These are phyloP conservation scores for Cyclina sinensis DNA, from an alignment of 1,140 invertebrate species.

Conservation along the genomic window DNA sequence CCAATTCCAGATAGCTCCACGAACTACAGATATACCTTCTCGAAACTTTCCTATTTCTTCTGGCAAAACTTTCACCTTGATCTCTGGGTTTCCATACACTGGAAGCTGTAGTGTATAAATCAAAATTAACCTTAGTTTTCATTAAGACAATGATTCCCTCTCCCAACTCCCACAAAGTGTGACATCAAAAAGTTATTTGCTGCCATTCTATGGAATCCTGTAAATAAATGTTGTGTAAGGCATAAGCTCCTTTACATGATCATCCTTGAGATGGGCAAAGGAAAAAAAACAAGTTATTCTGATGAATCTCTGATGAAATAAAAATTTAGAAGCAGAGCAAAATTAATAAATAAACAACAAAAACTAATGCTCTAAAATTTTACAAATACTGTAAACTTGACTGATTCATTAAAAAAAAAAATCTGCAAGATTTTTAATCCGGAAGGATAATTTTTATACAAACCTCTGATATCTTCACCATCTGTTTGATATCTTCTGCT, in stretches of 20 bases:
- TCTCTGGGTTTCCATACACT: constrained; percentile 69
- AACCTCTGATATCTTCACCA: constrained; percentile 52
- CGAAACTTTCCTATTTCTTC: constrained; percentile 65
- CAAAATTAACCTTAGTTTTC: too few relatives aligned
- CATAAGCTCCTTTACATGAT: too few relatives aligned
- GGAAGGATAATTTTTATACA: too few relatives aligned
- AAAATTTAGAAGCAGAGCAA: not conserved
- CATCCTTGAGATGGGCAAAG: too few relatives aligned
- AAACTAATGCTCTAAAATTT: not conserved
- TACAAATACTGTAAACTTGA: not conserved
- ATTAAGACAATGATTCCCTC: too few relatives aligned
- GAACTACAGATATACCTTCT: constrained; percentile 49
- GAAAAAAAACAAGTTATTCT: not conserved
- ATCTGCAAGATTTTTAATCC: too few relatives aligned
- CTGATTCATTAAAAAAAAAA: not conserved
- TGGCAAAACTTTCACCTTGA: constrained; percentile 38
- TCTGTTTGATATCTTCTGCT: not conserved
- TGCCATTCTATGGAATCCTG: not conserved
- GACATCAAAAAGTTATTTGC: not conserved
- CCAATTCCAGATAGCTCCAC: constrained; percentile 64
- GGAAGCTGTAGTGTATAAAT: constrained; percentile 63
- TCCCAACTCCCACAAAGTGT: not conserved
- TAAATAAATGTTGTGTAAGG: not conserved
- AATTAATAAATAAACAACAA: not conserved
- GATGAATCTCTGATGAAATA: not conserved